A percentile compares a stretch with the other conserved stretches of the same genome.
phyloP scores from a whole-genome alignment of 2,888 invertebrate species.

The Helleia helle region DNA sequence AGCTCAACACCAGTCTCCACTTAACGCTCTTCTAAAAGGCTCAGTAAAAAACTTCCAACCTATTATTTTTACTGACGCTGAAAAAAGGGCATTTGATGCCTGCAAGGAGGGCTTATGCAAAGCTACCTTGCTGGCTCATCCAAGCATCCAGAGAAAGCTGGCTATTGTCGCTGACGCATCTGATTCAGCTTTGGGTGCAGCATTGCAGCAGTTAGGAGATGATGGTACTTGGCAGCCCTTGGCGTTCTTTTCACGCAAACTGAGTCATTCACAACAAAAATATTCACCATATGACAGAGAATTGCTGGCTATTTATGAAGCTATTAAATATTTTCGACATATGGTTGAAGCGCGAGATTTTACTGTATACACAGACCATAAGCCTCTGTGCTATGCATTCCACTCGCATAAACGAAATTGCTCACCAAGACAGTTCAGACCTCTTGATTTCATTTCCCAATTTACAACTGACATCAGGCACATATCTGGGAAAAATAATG shows the following conservation, averaged over 20 bases:
- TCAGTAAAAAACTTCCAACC: background rate
- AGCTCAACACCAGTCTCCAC: background rate
- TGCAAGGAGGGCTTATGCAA: background rate
- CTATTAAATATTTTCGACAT: slow-evolving; percentile 45
- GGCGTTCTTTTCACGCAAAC: slow-evolving; percentile 13
- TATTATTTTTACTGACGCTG: background rate
- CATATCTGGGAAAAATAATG: too few species aligned
- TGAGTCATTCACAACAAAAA: slow-evolving; percentile 1
- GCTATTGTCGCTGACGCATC: slow-evolving; percentile 30
- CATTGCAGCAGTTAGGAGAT: slow-evolving; percentile 30
- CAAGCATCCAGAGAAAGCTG: background rate
- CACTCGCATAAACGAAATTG: too few species aligned
- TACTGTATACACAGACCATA: too few species aligned
- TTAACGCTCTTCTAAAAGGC: background rate
- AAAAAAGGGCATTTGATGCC: background rate
- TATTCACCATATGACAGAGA: background rate
- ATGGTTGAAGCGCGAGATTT: slow-evolving; percentile 9
- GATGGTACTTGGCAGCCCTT: slow-evolving; percentile 27
- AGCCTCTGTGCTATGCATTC: too few species aligned
- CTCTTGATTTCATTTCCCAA: too few species aligned
- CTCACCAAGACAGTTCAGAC: too few species aligned
- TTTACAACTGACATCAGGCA: too few species aligned
- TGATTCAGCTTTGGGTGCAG: slow-evolving; percentile 31
- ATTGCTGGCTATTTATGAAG: too few species aligned
- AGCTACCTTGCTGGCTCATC: background rate